Percentiles rank a stretch among this genome's conserved stretches.
phyloP scores from a whole-genome alignment of 1,140 invertebrate species.

The Drosophila jambulina region DNA sequence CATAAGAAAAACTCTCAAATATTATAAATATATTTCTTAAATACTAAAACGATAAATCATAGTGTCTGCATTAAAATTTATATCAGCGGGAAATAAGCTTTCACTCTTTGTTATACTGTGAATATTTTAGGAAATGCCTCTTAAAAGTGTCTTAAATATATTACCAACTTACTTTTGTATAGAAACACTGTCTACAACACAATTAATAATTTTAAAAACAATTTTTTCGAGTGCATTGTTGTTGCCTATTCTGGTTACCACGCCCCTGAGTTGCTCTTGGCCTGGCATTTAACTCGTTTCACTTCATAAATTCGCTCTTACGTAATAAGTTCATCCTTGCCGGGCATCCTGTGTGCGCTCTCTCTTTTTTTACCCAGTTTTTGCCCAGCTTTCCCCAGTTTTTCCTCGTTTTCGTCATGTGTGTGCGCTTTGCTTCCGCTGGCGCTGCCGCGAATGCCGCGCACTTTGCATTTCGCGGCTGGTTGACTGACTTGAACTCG shows the following conservation, averaged over 20 bases:
- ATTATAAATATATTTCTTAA: background rate
- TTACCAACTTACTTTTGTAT: background rate
- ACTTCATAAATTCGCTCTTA: conserved; percentile 83
- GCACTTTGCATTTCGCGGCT: conserved; percentile 80
- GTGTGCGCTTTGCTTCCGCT: conserved; percentile 56
- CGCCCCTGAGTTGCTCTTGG: conserved; percentile 50
- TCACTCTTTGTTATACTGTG: no score
- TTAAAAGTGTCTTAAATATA: background rate
- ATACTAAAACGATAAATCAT: conserved; percentile 9
- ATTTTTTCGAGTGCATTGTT: conserved; percentile 11
- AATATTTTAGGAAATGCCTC: background rate
- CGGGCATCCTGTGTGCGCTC: conserved; percentile 31
- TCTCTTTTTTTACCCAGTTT: conserved; percentile 5
- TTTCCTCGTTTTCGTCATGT: conserved; percentile 44
- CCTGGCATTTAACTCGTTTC: conserved; percentile 82
- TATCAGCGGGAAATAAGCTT: background rate
- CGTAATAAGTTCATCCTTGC: conserved; percentile 73
- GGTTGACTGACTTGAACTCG: conserved; percentile 66
- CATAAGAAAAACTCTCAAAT: background rate
- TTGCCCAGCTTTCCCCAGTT: conserved; percentile 10
- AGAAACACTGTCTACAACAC: no score
- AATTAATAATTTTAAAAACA: background rate
- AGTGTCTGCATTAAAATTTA: background rate
- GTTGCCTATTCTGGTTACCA: conserved; percentile 26
- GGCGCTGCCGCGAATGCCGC: conserved; percentile 54